Evolutionary conservation across 2,113 vertebrate genomes (phyloP).

Genomic region (Paedocypris sp.): DNA sequence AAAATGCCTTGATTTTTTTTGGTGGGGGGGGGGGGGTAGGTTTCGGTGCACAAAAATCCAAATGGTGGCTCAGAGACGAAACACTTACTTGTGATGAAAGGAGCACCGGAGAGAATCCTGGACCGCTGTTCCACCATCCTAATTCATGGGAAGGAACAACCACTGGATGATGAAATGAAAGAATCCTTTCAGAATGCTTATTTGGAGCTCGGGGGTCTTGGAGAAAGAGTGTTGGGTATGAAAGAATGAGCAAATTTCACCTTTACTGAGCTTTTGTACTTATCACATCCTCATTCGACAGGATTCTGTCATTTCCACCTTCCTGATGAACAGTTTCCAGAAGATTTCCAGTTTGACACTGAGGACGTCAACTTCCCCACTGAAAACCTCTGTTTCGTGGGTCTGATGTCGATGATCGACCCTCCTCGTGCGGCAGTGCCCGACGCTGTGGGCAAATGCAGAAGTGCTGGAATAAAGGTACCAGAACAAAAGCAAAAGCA

Average conservation of each 20-base stretch:
- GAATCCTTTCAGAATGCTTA: slow-evolving; percentile 39
- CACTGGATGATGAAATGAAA: slow-evolving; percentile 34
- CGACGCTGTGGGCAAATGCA: slow-evolving; percentile 39
- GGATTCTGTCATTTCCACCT: slow-evolving; percentile 31
- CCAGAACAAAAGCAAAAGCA: not conserved
- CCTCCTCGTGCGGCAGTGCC: slow-evolving; percentile 38
- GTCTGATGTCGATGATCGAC: slow-evolving; percentile 40
- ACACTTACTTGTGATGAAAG: slow-evolving; percentile 38
- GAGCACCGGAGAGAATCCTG: slow-evolving; percentile 36
- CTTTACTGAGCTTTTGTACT: not conserved
- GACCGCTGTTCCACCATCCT: slow-evolving; percentile 34
- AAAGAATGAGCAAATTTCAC: not conserved
- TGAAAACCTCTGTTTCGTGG: slow-evolving; percentile 36
- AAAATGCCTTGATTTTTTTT: too few species aligned
- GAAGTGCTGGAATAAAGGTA: slow-evolving; percentile 41
- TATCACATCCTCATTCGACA: not conserved
- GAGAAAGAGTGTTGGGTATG: slow-evolving; percentile 38
- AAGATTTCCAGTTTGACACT: slow-evolving; percentile 32
- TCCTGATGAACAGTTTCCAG: slow-evolving; percentile 34
- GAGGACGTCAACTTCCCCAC: slow-evolving; percentile 35
- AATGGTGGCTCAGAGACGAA: slow-evolving; percentile 14
- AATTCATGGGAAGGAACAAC: slow-evolving; percentile 30
- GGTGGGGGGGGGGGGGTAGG: slow-evolving; percentile 6
- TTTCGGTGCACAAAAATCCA: slow-evolving; percentile 34
- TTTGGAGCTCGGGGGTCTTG: slow-evolving; percentile 34